Base-by-base conservation (phyloP, 2,797 vertebrate species). In the Eremophila alpestris region DNA sequence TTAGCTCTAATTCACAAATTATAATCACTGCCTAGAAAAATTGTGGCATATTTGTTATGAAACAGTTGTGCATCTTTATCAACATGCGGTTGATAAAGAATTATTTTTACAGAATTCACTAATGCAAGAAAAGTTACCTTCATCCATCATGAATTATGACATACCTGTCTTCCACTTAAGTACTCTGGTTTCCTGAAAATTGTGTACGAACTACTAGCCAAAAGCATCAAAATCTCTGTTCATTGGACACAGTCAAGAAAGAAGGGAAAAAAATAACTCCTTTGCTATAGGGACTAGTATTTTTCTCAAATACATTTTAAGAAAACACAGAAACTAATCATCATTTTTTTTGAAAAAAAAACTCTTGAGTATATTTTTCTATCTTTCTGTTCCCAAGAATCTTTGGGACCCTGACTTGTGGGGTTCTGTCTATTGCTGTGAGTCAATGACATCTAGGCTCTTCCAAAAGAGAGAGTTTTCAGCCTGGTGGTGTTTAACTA, bases 1-100 rank as follows among this genome's bases (percentile, higher is more conserved):
- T 95, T 92, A 95, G 48, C 24, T 91, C 43, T 89, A 92, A 94
- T 95, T 94, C 77, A 93, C 34, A 87, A 59, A 76, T 71, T 94
- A 62, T 56, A 92, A 95, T 92, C 59, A 90, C 63, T 70, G 70
- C 36, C 65, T 73, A 67, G 62, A 91, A 94, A 79, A 87, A 85
- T 24, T 90, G 49, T 12, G 7, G 71, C 27, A n/a, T 26, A 38
- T 48, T 85, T 90, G 29, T 75, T 94, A 34, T 60, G 32, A 89
- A 74, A 38, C 24, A 88, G 52, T 56, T 82, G 58, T 78, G 55
- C 49, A 73, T 62, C 62, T 91, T 76, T 71, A 81, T 52, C 56
- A 85, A 68, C 16, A 32, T 6, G 3, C 2, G 16, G n/a, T 80
- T 85, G 64, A 52, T 34, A 38, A 38, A 38, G 38, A 38, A 38